These are phyloP conservation scores for Formica selysi DNA, from an alignment of 1,140 invertebrate species.

Conservation along the genomic window DNA sequence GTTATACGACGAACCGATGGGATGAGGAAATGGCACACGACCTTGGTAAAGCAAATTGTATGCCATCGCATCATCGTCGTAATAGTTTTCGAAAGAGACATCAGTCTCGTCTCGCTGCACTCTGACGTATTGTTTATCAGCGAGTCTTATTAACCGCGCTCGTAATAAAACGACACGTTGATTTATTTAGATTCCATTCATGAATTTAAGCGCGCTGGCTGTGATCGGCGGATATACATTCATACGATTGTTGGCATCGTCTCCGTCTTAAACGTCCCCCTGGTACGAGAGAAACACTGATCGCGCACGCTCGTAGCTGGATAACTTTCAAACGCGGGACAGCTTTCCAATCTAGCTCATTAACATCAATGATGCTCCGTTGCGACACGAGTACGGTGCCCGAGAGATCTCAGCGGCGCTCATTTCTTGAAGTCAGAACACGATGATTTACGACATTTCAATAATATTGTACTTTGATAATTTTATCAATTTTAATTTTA, in stretches of 20 bases:
- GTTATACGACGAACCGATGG: background rate
- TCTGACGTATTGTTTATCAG: conserved; percentile 68
- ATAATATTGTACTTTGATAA: background rate
- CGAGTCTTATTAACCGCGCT: conserved; percentile 64
- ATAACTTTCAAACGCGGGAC: conserved; percentile 80
- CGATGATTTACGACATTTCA: background rate
- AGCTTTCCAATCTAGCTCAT: conserved; percentile 83
- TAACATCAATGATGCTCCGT: conserved; percentile 81
- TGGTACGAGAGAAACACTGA: conserved; percentile 25
- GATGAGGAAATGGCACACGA: conserved; percentile 18
- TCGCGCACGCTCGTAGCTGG: conserved; percentile 66
- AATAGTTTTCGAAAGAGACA: background rate
- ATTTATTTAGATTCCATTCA: conserved; percentile 79
- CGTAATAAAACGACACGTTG: conserved; percentile 68
- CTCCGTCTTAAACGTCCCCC: conserved; percentile 26
- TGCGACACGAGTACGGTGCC: conserved; percentile 64
- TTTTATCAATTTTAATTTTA: conserved; percentile 5
- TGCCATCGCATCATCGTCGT: background rate
- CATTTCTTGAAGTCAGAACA: background rate
- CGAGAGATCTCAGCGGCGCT: conserved; percentile 53
- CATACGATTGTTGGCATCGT: background rate
- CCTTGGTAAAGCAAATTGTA: background rate
- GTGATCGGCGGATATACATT: background rate
- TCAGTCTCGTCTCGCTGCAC: conserved; percentile 18
- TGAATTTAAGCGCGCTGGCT: conserved; percentile 67